phyloP scores from a whole-genome alignment of 2,888 invertebrate species.

The Andrena marginata region DNA sequence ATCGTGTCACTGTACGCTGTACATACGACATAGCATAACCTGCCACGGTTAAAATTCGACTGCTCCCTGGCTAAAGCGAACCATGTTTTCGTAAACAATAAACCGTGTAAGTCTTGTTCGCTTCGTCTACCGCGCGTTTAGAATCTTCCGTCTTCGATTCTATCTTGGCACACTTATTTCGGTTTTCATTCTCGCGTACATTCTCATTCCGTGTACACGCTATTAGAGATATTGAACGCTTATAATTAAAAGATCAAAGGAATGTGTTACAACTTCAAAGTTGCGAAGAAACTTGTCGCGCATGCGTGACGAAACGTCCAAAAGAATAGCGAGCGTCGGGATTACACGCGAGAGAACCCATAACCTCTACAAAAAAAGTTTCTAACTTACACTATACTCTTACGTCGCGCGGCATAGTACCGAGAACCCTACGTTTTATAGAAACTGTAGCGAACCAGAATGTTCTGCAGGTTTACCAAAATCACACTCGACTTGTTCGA shows the following conservation, averaged over 20 bases:
- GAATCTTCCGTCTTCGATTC: too few relatives aligned
- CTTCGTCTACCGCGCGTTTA: too few relatives aligned
- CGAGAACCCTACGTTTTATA: not conserved
- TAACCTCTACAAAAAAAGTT: constrained; percentile 35
- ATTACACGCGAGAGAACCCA: not conserved
- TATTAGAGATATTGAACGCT: too few relatives aligned
- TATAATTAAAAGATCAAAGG: not conserved
- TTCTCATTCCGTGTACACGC: too few relatives aligned
- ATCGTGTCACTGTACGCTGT: constrained; percentile 16
- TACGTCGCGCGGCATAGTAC: too few relatives aligned
- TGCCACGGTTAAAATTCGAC: constrained; percentile 6
- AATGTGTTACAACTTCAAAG: not conserved
- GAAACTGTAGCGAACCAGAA: not conserved
- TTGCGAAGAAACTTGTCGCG: constrained; percentile 7
- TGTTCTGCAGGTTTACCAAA: not conserved
- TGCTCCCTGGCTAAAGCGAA: not conserved
- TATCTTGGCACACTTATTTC: too few relatives aligned
- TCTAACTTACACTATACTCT: not conserved
- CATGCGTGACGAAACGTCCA: constrained; percentile 24
- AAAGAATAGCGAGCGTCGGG: constrained; percentile 15
- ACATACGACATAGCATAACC: constrained; percentile 33
- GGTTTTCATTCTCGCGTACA: too few relatives aligned
- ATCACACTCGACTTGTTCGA: not conserved
- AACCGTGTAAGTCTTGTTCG: not conserved
- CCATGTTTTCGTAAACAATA: not conserved